Conservation (phyloP, 2,888 invertebrate genomes). For the Augiades crinisus region DNA sequence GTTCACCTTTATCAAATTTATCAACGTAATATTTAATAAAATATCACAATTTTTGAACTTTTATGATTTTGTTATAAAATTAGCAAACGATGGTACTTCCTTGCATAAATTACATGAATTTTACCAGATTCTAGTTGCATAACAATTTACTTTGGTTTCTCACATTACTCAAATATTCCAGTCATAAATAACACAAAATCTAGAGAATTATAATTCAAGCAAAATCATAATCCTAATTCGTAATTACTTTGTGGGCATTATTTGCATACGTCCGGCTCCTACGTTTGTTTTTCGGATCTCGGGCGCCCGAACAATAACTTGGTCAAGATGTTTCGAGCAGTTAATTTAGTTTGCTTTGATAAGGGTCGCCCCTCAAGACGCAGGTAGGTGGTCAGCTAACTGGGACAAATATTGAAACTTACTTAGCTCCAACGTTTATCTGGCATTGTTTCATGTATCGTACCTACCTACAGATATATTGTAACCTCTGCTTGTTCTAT, state of each 20-base stretch:
- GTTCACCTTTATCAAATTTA: too few relatives aligned
- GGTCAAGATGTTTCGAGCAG: slow-evolving; percentile 77
- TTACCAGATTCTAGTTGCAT: too few relatives aligned
- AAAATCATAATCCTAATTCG: neutral
- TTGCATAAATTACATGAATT: too few relatives aligned
- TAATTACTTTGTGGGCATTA: slow-evolving; percentile 39
- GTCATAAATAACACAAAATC: too few relatives aligned
- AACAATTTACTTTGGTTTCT: too few relatives aligned
- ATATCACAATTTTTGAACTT: too few relatives aligned
- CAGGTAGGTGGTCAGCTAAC: slow-evolving; percentile 64
- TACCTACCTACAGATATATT: slow-evolving; percentile 15
- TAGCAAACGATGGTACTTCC: too few relatives aligned
- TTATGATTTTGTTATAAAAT: too few relatives aligned
- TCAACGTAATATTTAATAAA: too few relatives aligned
- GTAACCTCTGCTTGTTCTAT: too few relatives aligned
- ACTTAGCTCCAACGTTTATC: neutral
- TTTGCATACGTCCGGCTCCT: slow-evolving; percentile 52
- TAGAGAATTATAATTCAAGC: too few relatives aligned
- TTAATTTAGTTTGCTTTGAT: slow-evolving; percentile 79
- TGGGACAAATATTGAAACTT: slow-evolving; percentile 63
- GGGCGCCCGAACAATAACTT: slow-evolving; percentile 68
- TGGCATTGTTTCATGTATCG: slow-evolving; percentile 1
- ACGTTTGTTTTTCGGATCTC: slow-evolving; percentile 73
- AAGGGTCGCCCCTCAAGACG: slow-evolving; percentile 68
- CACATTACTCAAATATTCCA: too few relatives aligned